phyloP scores from a whole-genome alignment of 2,113 vertebrate genomes.

The Coregonus clupeaformis region DNA sequence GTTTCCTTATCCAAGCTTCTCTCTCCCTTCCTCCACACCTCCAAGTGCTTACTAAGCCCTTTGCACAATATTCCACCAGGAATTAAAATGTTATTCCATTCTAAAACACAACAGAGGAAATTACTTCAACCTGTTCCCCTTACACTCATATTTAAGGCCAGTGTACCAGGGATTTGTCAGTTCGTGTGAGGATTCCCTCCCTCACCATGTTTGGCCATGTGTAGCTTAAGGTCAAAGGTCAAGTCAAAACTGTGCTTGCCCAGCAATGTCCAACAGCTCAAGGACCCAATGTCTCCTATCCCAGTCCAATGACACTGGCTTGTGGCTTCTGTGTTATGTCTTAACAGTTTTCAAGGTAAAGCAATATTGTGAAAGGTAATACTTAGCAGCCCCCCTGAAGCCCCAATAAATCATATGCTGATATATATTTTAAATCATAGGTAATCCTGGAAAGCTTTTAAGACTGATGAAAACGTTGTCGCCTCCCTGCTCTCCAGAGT shows the following conservation, averaged over 20 bases:
- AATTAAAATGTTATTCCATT: slow-evolving; percentile 2
- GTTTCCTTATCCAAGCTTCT: neutral
- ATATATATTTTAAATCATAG: slow-evolving; percentile 3
- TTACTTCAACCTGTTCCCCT: neutral
- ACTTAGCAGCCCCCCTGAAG: slow-evolving; percentile 10
- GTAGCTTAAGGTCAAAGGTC: neutral
- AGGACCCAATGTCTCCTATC: neutral
- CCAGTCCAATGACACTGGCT: neutral
- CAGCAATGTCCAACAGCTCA: neutral
- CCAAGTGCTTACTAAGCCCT: neutral
- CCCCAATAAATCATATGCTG: neutral
- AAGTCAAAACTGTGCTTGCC: neutral
- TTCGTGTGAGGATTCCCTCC: neutral
- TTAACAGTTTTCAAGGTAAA: slow-evolving; percentile 23
- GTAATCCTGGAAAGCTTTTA: slow-evolving; percentile 45
- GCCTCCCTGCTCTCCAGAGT: slow-evolving; percentile 29
- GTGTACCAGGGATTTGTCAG: neutral
- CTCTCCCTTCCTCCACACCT: neutral
- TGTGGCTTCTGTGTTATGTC: neutral
- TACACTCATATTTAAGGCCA: slow-evolving; percentile 6
- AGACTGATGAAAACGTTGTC: slow-evolving; percentile 46
- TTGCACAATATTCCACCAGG: slow-evolving; percentile 2
- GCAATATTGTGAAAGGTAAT: slow-evolving; percentile 12
- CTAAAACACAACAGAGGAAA: slow-evolving; percentile 1
- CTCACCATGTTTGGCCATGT: neutral